Evolutionary conservation across 2,113 vertebrate genomes (phyloP).

Genomic region (Cygnus buccinator): DNA sequence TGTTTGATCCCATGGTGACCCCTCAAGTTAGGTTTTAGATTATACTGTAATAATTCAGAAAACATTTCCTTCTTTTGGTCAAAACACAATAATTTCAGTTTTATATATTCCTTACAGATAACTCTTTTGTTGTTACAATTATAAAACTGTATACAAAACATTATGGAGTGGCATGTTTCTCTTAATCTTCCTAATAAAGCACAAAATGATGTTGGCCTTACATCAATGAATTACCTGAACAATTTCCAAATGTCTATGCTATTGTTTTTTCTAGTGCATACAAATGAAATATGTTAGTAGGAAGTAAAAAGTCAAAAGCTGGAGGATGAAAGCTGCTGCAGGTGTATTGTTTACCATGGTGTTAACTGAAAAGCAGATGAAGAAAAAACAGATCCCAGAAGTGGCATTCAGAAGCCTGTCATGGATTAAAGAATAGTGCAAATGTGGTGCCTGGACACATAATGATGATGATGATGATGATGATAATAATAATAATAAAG

Average conservation of each 20-base stretch:
- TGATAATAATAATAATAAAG: too few relatives aligned
- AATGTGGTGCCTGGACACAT: too few relatives aligned
- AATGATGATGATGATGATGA: too few relatives aligned
- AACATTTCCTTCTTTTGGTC: background rate
- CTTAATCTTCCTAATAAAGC: background rate
- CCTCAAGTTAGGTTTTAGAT: background rate
- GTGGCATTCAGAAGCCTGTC: background rate
- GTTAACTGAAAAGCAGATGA: background rate
- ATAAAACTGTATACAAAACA: background rate
- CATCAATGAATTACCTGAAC: background rate
- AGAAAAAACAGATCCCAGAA: background rate
- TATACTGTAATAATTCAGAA: background rate
- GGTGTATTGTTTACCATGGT: too few relatives aligned
- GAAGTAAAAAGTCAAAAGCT: background rate
- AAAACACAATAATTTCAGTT: background rate
- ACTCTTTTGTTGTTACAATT: background rate
- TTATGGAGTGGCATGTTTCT: background rate
- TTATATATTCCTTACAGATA: background rate
- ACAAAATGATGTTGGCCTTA: background rate
- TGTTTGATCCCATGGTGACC: background rate
- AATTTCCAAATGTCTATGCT: background rate
- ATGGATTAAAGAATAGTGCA: background rate
- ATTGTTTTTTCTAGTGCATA: background rate
- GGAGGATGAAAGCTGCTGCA: background rate
- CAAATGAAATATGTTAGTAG: background rate